Conservation (phyloP, 2,113 vertebrate species). For the Cyprinus carpio region DNA sequence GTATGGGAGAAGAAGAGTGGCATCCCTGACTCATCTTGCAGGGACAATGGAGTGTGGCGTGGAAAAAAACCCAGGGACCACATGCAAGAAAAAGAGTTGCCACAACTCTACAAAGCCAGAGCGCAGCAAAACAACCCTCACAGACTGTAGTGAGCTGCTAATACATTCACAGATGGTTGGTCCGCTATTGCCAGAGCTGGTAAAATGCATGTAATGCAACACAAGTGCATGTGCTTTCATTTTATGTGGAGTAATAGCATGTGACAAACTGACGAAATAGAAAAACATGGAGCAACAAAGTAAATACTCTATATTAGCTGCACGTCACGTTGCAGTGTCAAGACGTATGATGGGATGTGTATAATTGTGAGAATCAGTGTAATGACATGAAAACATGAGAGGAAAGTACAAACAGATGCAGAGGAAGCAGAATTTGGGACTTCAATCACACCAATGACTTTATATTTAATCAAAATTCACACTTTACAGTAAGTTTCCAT, state of each 20-base stretch:
- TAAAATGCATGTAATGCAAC: constrained; percentile 63
- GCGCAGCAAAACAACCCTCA: constrained; percentile 47
- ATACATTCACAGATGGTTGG: constrained; percentile 48
- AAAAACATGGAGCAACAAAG: constrained; percentile 13
- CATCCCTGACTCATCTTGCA: constrained; percentile 33
- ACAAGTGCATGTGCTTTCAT: constrained; percentile 66
- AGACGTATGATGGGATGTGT: not conserved
- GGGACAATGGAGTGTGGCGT: constrained; percentile 38
- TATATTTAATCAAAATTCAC: not conserved
- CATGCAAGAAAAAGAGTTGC: constrained; percentile 56
- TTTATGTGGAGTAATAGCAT: constrained; percentile 67
- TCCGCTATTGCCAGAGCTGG: constrained; percentile 34
- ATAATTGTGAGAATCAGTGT: not conserved
- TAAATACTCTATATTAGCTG: not conserved
- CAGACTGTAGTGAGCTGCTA: constrained; percentile 32
- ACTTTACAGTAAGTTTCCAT: not conserved
- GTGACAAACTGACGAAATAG: constrained; percentile 30
- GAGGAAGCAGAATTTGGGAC: not conserved
- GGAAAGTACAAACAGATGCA: not conserved
- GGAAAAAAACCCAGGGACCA: constrained; percentile 24
- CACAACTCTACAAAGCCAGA: constrained; percentile 50
- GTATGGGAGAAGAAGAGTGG: constrained; percentile 7
- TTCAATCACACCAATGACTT: not conserved
- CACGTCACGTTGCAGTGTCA: not conserved
- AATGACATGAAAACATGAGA: not conserved